Percentiles rank a stretch among this genome's conserved stretches.
Evolutionary conservation across 2,797 vertebrate species (phyloP).

Genomic region (Urophycis tenuis): DNA sequence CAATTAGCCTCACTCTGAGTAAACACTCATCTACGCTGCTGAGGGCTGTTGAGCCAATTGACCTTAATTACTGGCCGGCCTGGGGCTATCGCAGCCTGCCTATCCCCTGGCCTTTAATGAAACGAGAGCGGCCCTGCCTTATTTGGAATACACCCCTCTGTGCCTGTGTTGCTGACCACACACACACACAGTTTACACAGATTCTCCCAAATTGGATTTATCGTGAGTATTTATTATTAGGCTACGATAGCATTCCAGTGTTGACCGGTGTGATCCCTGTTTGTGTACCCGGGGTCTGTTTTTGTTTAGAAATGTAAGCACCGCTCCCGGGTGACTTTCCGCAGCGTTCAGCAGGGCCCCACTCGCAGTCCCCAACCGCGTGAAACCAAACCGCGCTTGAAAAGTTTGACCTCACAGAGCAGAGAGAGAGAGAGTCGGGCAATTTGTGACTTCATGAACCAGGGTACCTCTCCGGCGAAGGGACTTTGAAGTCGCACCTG

Average conservation of each 20-base stretch:
- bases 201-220: conserved; percentile 27
- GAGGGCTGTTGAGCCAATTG: conserved; percentile 68
- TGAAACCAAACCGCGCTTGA: conserved; percentile 36
- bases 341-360: conserved; percentile 30
- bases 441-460: not conserved
- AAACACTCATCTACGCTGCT: conserved; percentile 69
- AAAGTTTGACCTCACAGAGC: not conserved
- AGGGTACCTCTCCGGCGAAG: not conserved
- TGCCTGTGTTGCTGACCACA: conserved; percentile 47
- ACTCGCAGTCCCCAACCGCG: conserved; percentile 42
- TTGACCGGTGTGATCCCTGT: conserved; percentile 40
- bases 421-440: not conserved
- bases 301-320: conserved; percentile 58
- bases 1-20: conserved; percentile 69
- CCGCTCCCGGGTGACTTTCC: conserved; percentile 26
- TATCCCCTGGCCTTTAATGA: conserved; percentile 52
- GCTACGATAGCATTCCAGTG: conserved; percentile 40
- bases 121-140: conserved; percentile 61
- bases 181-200: conserved; percentile 36
- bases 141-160: conserved; percentile 45
- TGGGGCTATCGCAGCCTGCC: conserved; percentile 51
- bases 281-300: conserved; percentile 52
- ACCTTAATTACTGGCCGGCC: conserved; percentile 68
- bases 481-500: not conserved
- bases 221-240: conserved; percentile 29